Conservation (phyloP, 2,888 invertebrate species). For the Drosophila neoperkinsi region DNA sequence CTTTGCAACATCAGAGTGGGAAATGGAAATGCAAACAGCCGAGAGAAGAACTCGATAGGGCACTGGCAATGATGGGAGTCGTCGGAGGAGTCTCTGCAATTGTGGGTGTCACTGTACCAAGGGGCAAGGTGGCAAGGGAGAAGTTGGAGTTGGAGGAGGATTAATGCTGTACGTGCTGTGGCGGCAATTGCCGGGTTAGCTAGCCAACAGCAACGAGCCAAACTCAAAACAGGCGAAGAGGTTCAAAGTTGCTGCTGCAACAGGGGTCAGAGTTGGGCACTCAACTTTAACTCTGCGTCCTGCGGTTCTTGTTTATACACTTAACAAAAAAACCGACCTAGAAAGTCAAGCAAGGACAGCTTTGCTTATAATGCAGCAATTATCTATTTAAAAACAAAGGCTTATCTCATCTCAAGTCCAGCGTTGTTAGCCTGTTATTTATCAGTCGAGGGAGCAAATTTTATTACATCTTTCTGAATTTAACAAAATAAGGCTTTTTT, state of each 20-base stretch:
- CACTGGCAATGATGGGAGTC: constrained; percentile 12
- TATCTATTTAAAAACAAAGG: background rate
- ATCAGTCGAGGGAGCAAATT: background rate
- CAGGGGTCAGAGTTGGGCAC: constrained; percentile 33
- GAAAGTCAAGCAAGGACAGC: background rate
- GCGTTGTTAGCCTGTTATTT: background rate
- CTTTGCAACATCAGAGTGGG: constrained; percentile 1
- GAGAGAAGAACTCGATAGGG: constrained; percentile 1
- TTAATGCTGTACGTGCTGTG: constrained; percentile 63
- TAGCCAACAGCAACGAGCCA: constrained; percentile 20
- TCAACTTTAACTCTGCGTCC: constrained; percentile 15
- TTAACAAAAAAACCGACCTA: background rate
- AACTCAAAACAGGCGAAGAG: constrained; percentile 10
- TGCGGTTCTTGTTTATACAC: constrained; percentile 18
- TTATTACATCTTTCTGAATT: background rate
- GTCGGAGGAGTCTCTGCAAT: constrained; percentile 42
- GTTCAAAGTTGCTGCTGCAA: constrained; percentile 12
- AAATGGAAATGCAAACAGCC: background rate
- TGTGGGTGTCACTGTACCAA: constrained; percentile 50
- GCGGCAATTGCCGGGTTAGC: constrained; percentile 40
- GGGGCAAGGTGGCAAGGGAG: background rate
- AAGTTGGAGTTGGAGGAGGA: constrained; percentile 19
- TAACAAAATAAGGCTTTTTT: too few species aligned
- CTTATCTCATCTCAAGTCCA: background rate
- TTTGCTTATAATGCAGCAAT: background rate